Base-by-base conservation (phyloP, 1,140 invertebrate genomes). In the Formica exsecta region DNA sequence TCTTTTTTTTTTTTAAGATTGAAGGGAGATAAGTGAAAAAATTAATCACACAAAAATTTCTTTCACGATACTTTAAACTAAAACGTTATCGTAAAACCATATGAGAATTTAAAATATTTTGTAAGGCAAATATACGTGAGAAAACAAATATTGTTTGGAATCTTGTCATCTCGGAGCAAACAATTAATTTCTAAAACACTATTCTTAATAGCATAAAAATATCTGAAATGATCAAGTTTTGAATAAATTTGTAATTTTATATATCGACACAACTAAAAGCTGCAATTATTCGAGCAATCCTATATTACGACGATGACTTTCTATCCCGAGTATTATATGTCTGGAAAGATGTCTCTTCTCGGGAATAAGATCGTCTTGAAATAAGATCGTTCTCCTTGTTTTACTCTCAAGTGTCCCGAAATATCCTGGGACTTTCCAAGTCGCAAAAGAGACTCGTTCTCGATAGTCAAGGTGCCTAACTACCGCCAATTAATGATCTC, bases 401-500 rank as follows among this genome's bases (percentile, higher is more conserved):
- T 73, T 61, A 19, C 22, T 11, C 11, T 62, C 57, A n/a, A 65
- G 22, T 44, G 8, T 25, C 29, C 59, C 73, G n/a, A 75, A 74
- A 61, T 70, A 41, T 77, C n/a, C 32, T 5, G 11, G 65, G 8
- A 83, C 36, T 61, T 61, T 29, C 13, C 70, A 36, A 25, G 13
- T 81, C 25, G 54, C 38, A 38, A 73, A 61, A 83, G 68, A 16
- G 68, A 41, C 44, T 38, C 71, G 36, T 51, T 4, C 22, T 4
- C 22, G 65, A 81, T 44, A 66, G 61, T 59, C 62, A 79, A n/a
- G 51, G 57, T 80, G 77, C 41, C 83, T 89, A 89, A 90, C 87
- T 87, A 87, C 73, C 76, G 75, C 76, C 89, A 90, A 92, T 92
- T 90, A 89, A 83, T 79, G 84, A 70, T 88, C 89, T 85, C 65